Conservation (phyloP, 2,888 invertebrate species). For the Ypsolopha scabrella region DNA sequence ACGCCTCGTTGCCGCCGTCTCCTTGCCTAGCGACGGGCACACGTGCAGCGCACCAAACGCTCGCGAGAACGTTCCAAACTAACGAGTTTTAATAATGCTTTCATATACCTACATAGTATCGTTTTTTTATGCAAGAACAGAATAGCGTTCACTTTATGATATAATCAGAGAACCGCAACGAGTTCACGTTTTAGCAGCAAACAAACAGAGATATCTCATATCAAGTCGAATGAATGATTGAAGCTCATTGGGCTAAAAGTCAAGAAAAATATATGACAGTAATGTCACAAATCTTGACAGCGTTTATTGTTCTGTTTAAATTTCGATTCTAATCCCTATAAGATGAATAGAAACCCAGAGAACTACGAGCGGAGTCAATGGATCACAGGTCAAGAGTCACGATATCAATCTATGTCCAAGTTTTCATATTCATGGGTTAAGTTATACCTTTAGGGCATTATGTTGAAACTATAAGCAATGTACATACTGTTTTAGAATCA, state of each 20-base stretch:
- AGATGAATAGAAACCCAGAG: not conserved
- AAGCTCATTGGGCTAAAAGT: too few relatives aligned
- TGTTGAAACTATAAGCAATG: not conserved
- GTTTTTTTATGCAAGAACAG: constrained; percentile 15
- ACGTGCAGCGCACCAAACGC: constrained; percentile 36
- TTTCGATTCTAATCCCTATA: not conserved
- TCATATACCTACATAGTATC: constrained; percentile 22
- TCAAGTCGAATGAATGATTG: too few relatives aligned
- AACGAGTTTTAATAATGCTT: constrained; percentile 37
- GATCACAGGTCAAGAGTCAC: not conserved
- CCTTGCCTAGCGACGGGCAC: constrained; percentile 42
- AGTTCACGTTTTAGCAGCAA: too few relatives aligned
- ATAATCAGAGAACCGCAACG: too few relatives aligned
- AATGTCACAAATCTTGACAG: not conserved
- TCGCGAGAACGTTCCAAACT: constrained; percentile 30
- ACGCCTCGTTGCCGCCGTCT: constrained; percentile 34
- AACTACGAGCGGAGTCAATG: not conserved
- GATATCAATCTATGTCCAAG: not conserved
- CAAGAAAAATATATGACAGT: too few relatives aligned
- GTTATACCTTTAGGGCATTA: not conserved
- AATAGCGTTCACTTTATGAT: not conserved
- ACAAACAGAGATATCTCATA: too few relatives aligned
- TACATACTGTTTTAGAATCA: not conserved
- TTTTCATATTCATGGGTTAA: not conserved
- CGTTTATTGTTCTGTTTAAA: not conserved